Evolutionary conservation across 2,113 vertebrate genomes (phyloP).

Genomic region (Tragelaphus strepsiceros): DNA sequence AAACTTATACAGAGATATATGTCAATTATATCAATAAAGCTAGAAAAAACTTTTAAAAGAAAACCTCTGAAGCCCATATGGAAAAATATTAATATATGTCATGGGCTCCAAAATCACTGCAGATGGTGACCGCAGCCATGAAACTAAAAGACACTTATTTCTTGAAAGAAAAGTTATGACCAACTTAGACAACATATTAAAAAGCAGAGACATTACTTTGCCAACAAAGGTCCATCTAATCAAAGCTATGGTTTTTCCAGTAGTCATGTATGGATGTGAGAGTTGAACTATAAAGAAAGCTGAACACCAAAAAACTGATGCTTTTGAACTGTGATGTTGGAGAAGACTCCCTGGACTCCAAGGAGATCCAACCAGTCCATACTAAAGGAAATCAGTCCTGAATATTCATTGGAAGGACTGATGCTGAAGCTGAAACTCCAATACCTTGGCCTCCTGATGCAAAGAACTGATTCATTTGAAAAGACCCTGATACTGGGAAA

Average conservation of each 20-base stretch:
- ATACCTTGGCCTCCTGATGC: neutral
- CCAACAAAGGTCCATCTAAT: neutral
- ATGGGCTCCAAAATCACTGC: neutral
- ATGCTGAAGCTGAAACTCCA: neutral
- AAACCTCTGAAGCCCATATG: neutral
- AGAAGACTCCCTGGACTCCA: neutral
- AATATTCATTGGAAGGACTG: neutral
- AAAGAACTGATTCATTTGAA: neutral
- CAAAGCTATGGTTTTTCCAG: neutral
- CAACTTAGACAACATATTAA: neutral
- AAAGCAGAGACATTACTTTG: neutral
- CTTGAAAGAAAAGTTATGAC: neutral
- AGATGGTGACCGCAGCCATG: neutral
- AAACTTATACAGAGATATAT: neutral
- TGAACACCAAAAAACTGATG: neutral
- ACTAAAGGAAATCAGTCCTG: neutral
- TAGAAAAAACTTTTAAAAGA: neutral
- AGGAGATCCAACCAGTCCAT: neutral
- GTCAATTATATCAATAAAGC: neutral
- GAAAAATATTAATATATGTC: slow-evolving; percentile 1
- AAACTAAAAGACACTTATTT: neutral
- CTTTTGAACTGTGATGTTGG: neutral
- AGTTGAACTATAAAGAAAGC: neutral
- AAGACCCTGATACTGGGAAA: neutral
- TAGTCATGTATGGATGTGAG: neutral